These are phyloP conservation scores for Tetrapedia diversipes DNA, from an alignment of 2,888 invertebrate genomes.

Conservation along the genomic window DNA sequence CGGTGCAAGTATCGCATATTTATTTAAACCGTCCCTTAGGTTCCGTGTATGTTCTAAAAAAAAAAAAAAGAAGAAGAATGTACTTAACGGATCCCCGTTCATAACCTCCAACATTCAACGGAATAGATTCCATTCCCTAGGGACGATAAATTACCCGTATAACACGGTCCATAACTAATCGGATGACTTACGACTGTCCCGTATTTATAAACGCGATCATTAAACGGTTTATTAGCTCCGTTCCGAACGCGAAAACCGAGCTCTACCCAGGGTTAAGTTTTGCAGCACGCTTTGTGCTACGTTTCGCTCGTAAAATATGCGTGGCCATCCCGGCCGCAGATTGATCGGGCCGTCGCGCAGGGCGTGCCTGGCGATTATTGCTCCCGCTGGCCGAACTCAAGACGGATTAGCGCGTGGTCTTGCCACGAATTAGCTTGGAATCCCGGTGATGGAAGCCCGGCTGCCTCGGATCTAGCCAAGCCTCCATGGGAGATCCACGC, in stretches of 20 bases:
- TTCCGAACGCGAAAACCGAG: not conserved
- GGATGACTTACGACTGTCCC: conserved; percentile 31
- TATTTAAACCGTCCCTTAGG: too few species aligned
- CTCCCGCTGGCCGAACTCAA: conserved; percentile 61
- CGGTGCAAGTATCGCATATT: too few species aligned
- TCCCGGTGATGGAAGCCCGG: conserved; percentile 62
- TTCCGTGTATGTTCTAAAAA: too few species aligned
- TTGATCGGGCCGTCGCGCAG: conserved; percentile 72
- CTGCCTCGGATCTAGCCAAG: too few species aligned
- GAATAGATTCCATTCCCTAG: not conserved
- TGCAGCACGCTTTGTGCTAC: conserved; percentile 40
- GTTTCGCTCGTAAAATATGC: conserved; percentile 41
- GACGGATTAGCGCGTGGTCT: conserved; percentile 71
- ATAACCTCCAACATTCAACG: too few species aligned
- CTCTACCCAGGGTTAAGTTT: not conserved
- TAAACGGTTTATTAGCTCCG: conserved; percentile 47
- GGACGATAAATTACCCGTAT: conserved; percentile 33
- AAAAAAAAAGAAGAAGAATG: too few species aligned
- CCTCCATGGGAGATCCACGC: conserved; percentile 58
- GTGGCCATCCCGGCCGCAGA: conserved; percentile 57
- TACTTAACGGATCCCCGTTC: too few species aligned
- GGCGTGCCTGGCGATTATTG: conserved; percentile 74
- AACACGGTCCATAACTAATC: conserved; percentile 31
- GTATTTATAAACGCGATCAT: conserved; percentile 43
- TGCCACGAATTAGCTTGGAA: conserved; percentile 75